phyloP scores from a whole-genome alignment of 2,797 vertebrate genomes.

The Phyllotis vaccarum region DNA sequence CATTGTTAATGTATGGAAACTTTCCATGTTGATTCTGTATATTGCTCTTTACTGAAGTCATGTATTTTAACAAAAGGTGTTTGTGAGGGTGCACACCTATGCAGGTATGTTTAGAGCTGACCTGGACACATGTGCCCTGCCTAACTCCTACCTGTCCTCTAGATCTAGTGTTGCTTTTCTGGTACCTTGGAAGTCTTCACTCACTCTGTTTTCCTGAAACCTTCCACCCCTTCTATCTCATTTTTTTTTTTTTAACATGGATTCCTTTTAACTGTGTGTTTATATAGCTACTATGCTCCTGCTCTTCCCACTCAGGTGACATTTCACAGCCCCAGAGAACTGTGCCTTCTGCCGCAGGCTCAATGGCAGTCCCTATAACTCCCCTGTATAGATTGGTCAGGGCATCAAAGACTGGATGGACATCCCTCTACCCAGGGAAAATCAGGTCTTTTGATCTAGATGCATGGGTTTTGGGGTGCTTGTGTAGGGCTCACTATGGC shows the following conservation, averaged over 20 bases:
- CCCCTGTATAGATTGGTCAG: background rate
- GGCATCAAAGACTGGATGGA: background rate
- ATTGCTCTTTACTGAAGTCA: background rate
- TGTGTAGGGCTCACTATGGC: background rate
- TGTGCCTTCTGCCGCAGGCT: background rate
- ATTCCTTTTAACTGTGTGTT: conserved; percentile 4
- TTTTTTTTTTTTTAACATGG: background rate
- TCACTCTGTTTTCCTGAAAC: background rate
- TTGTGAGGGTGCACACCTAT: background rate
- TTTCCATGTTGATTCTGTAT: conserved; percentile 37
- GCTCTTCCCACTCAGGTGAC: background rate
- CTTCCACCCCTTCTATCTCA: background rate
- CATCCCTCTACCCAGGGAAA: background rate
- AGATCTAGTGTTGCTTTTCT: background rate
- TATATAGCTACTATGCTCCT: background rate
- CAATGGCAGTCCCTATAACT: background rate
- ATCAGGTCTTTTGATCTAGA: background rate
- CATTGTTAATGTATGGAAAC: conserved; percentile 36
- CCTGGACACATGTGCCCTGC: background rate
- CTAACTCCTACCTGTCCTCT: background rate
- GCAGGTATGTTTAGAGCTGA: background rate
- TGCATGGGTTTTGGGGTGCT: no score
- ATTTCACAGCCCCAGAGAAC: background rate
- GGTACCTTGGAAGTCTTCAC: background rate
- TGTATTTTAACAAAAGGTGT: background rate